phyloP scores from a whole-genome alignment of 1,140 invertebrate species.

The Cydia strobilella region DNA sequence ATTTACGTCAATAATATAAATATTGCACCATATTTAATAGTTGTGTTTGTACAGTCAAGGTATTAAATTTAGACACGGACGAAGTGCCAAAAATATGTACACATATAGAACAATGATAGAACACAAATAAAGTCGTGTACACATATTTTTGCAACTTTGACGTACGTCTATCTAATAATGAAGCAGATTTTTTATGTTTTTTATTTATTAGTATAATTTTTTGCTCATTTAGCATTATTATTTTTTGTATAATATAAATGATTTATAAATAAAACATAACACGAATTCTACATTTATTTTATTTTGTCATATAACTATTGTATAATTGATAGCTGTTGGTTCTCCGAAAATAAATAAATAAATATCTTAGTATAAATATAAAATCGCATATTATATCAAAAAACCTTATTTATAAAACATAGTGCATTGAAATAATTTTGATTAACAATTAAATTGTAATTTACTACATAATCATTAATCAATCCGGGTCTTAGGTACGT shows the following conservation, averaged over 20 bases:
- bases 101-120: no score
- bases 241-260: background rate
- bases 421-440: slow-evolving; percentile 33
- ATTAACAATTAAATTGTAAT: slow-evolving; percentile 9
- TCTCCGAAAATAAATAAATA: no score
- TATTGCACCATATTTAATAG: no score
- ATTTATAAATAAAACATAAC: slow-evolving; percentile 6
- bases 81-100: no score
- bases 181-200: background rate
- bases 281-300: slow-evolving; percentile 8
- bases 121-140: no score
- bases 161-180: background rate
- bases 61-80: no score
- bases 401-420: slow-evolving; percentile 36
- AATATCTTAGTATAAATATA: slow-evolving; percentile 16
- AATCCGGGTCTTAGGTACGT: no score
- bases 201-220: background rate
- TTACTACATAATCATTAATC: no score
- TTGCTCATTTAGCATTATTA: background rate
- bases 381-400: slow-evolving; percentile 33
- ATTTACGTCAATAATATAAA: no score
- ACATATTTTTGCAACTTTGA: no score
- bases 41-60: no score
- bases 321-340: no score
- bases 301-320: slow-evolving; percentile 22